Evolutionary conservation across 2,113 vertebrate genomes (phyloP).

Genomic region (Osmerus mordax): DNA sequence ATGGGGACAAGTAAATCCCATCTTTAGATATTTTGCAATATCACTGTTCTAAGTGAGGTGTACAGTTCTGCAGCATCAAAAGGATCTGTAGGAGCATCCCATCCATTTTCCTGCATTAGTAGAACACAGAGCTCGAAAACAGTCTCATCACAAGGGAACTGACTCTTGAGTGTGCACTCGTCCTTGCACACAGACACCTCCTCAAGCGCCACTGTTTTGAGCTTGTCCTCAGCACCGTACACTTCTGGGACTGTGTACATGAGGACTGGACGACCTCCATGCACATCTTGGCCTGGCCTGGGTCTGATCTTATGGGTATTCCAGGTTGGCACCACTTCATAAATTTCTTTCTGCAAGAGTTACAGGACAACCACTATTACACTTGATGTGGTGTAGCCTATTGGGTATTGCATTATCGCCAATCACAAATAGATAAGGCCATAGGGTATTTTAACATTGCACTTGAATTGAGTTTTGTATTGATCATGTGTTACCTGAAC

Average conservation of each 20-base stretch:
- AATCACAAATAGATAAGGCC: neutral
- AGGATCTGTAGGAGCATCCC: constrained; percentile 10
- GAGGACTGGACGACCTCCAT: too few species aligned
- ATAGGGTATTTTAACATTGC: neutral
- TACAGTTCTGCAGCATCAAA: constrained; percentile 10
- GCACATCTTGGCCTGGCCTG: too few species aligned
- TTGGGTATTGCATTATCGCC: neutral
- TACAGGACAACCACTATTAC: too few species aligned
- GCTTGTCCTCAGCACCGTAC: too few species aligned
- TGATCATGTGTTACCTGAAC: too few species aligned
- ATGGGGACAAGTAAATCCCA: too few species aligned
- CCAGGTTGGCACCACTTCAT: too few species aligned
- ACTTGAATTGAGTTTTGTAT: neutral
- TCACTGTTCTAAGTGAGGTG: neutral
- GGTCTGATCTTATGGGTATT: too few species aligned
- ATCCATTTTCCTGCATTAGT: constrained; percentile 16
- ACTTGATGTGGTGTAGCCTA: neutral
- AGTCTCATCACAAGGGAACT: constrained; percentile 14
- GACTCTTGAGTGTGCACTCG: constrained; percentile 5
- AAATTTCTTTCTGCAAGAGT: too few species aligned
- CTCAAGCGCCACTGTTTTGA: neutral
- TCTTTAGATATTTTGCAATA: neutral
- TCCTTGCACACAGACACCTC: constrained; percentile 6
- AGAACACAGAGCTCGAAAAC: constrained; percentile 13
- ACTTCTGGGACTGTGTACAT: too few species aligned